Conservation (phyloP, 2,797 vertebrate genomes). For the Darevskia nairensis region DNA sequence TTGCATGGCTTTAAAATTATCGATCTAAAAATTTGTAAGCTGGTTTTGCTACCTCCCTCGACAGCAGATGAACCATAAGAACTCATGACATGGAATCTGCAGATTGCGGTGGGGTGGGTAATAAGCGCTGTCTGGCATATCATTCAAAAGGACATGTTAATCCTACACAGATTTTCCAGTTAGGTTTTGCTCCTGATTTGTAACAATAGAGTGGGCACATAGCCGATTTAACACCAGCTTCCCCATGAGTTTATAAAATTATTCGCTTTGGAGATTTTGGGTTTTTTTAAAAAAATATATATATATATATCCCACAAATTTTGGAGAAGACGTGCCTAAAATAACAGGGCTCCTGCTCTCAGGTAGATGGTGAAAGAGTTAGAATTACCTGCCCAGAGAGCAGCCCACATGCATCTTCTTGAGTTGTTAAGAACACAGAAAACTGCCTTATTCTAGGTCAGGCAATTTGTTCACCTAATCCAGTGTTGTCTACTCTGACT, state of each 20-base stretch:
- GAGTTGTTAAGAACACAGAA: background rate
- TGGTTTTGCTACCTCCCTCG: slow-evolving; percentile 26
- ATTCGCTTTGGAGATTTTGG: slow-evolving; percentile 22
- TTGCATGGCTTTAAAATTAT: background rate
- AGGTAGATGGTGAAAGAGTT: background rate
- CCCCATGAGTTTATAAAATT: slow-evolving; percentile 39
- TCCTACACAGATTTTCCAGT: slow-evolving; percentile 24
- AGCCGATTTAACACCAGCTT: slow-evolving; percentile 24
- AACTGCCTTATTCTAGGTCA: background rate
- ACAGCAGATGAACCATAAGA: background rate
- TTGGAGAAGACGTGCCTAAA: background rate
- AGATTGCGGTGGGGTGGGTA: background rate
- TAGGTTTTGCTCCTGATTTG: slow-evolving; percentile 17
- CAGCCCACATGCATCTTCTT: background rate
- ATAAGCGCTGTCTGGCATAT: slow-evolving; percentile 6
- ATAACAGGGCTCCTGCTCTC: no score
- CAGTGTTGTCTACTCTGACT: background rate
- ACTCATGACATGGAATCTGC: background rate
- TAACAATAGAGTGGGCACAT: slow-evolving; percentile 10
- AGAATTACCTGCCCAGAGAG: background rate
- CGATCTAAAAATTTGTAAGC: background rate
- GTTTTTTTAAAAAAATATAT: background rate
- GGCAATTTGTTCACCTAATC: no score
- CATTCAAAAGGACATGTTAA: slow-evolving; percentile 11
- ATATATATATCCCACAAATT: background rate